Evolutionary conservation across 2,888 invertebrate species (phyloP), one percentile per base, ranked within the genome.

Genomic region (Xanthia icteritia): DNA sequence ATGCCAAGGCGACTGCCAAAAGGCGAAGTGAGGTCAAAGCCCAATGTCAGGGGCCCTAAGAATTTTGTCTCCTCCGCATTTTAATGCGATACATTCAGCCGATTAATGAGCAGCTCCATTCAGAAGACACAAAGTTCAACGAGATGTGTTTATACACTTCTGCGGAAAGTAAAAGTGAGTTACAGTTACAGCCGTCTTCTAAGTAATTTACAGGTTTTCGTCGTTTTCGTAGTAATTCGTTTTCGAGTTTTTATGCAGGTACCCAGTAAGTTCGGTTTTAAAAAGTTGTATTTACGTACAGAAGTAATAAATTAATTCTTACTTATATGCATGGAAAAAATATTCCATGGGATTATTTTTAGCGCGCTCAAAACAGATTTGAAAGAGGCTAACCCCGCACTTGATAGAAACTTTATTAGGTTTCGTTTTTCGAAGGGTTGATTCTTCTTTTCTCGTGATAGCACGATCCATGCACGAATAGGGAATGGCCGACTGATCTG

Each of bases 11-110:
- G 91, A 94, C 92, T 94, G 94, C 95, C 96, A 94, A 96, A 96
- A 95, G 93, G 91, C 92, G 90, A 82, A 86, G 87, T 92, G 92
- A 95, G 96, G 96, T 93, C 94, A 92, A 90, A 91, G 86, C 91
- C 92, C 96, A 96, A 96, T 96, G 96, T 96, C 96, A 96, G 96
- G 96, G 95, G 96, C 95, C 96, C 95, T 94, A 93, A 92, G 93
- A 94, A 93, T 94, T 93, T 94, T 92, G 92, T 92, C 89, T 92
- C 89, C 76, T 85, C 76, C 88, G 90, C 88, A 91, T 90, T 91
- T 91, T 86, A 84, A 84, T 86, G 73, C 48, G 79, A 77, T 82
- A 79, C 71, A 73, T 74, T 80, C 77, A 75, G 73, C 60, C 60
- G 76, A 85, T 82, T 84, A 79, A 82, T 58, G 75, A 61, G 72